These are phyloP conservation scores for rat (Rattus norvegicus) DNA, from an alignment of 2,113 vertebrate species.

Conservation along the genomic window DNA sequence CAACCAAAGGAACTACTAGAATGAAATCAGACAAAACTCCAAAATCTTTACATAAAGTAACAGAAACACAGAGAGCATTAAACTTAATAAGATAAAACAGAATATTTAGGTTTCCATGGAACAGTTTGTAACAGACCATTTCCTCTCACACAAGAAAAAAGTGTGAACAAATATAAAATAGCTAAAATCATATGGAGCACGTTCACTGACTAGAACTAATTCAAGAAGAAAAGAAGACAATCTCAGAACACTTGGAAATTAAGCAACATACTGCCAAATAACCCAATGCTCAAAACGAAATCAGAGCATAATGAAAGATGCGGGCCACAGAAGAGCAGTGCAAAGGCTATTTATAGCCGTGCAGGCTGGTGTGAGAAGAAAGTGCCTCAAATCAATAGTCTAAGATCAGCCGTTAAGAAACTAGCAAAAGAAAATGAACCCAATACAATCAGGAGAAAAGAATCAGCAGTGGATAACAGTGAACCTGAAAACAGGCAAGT, in stretches of 20 bases:
- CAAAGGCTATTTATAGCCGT: constrained; percentile 17
- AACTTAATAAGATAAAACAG: neutral
- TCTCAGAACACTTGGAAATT: constrained; percentile 21
- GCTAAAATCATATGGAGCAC: constrained; percentile 12
- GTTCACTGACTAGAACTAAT: neutral
- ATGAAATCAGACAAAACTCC: neutral
- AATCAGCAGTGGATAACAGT: constrained; percentile 22
- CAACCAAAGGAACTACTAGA: neutral
- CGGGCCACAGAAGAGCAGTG: neutral
- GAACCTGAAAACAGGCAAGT: constrained; percentile 24
- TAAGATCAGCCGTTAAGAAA: constrained; percentile 12
- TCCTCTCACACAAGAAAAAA: constrained; percentile 12
- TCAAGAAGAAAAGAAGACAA: constrained; percentile 27
- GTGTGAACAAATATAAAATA: constrained; percentile 11
- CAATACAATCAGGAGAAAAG: neutral
- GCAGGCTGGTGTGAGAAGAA: neutral
- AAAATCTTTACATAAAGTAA: constrained; percentile 55
- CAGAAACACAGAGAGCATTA: neutral
- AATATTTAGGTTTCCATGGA: constrained; percentile 13
- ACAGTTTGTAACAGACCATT: constrained; percentile 5
- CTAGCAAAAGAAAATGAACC: constrained; percentile 31
- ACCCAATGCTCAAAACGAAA: constrained; percentile 28
- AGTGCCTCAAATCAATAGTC: constrained; percentile 46
- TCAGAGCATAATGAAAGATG: neutral
- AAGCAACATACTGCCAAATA: constrained; percentile 34